Evolutionary conservation across 2,888 invertebrate genomes (phyloP).

Genomic region (Heterodera filipjevi): DNA sequence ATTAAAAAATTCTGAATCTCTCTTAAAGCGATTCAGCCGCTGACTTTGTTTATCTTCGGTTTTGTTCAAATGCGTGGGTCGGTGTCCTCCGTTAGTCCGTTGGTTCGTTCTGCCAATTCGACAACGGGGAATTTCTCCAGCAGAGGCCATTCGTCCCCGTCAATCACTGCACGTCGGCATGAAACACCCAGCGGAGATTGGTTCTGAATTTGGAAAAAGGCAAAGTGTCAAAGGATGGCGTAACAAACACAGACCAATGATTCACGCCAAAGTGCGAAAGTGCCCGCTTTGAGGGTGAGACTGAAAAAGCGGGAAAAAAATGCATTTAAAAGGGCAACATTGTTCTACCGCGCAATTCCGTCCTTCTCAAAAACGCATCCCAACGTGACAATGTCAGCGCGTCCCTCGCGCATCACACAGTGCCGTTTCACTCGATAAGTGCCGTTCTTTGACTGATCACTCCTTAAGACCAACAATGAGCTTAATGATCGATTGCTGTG

Average conservation of each 20-base stretch:
- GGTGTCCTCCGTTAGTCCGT: conserved; percentile 49
- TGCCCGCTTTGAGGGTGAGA: conserved; percentile 44
- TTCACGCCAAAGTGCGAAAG: conserved; percentile 57
- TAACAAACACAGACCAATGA: conserved; percentile 40
- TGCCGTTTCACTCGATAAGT: conserved; percentile 56
- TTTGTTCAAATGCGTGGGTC: conserved; percentile 8
- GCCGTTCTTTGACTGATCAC: conserved; percentile 16
- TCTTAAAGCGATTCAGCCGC: neutral
- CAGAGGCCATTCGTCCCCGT: conserved; percentile 31
- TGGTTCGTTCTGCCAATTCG: conserved; percentile 44
- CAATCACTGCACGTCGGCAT: neutral
- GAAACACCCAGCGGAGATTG: conserved; percentile 26
- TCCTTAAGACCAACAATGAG: neutral
- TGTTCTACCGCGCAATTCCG: conserved; percentile 57
- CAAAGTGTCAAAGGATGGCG: neutral
- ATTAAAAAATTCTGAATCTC: neutral
- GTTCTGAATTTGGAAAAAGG: neutral
- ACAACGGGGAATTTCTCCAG: conserved; percentile 49
- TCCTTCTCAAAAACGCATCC: conserved; percentile 58
- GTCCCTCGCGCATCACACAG: conserved; percentile 48
- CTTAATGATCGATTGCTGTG: neutral
- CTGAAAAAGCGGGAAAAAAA: neutral
- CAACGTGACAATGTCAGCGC: conserved; percentile 50
- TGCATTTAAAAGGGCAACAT: conserved; percentile 29
- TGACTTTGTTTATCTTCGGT: neutral